Base-by-base conservation (phyloP, 2,797 vertebrate species). In the Xiphophorus birchmanni region DNA sequence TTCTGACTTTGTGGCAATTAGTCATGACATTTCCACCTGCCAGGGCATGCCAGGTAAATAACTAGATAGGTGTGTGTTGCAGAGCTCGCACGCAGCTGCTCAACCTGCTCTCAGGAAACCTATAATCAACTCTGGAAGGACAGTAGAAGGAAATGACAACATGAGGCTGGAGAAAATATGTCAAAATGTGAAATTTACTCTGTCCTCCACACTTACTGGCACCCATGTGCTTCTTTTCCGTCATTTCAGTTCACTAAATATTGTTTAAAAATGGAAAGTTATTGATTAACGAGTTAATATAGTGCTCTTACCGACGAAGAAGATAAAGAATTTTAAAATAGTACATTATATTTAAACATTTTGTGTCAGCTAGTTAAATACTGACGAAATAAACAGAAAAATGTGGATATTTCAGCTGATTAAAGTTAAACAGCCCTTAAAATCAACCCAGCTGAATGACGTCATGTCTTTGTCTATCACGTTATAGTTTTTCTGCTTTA, bases 21-120 rank as follows among this genome's bases (percentile, higher is more conserved):
- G 58, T 74, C 26, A 52, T 83, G 72, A 69, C 80, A 74, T 45
- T 11, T 21, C 1, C 75, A 78, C 87, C 11, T 92, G 92, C 71
- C 87, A 79, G 84, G 40, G 93, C 93, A 78, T 71, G 94, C 8
- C 84, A 18, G 79, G 77, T 78, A 75, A 90, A 85, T 63, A 90
- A 82, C 60, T 10, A 76, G 52, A 80, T 85, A 80, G 78, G 80
- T 87, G 87, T 75, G 48, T 29, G 54, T 63, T 58, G 73, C 74
- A 26, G 0, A 26, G 77, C 75, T 60, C 23, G 78, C 84, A 42
- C 82, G 77, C 84, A 54, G 73, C 77, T 50, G 72, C 67, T n/a
- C 42, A 75, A 80, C 74, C 84, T 77, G 84, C 81, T 82, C 11
- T 79, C 11, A 72, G 71, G 32, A 84, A 83, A 48, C 75, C 84